These are phyloP conservation scores for Synergus umbraculus DNA, from an alignment of 2,888 invertebrate species.

Conservation along the genomic window DNA sequence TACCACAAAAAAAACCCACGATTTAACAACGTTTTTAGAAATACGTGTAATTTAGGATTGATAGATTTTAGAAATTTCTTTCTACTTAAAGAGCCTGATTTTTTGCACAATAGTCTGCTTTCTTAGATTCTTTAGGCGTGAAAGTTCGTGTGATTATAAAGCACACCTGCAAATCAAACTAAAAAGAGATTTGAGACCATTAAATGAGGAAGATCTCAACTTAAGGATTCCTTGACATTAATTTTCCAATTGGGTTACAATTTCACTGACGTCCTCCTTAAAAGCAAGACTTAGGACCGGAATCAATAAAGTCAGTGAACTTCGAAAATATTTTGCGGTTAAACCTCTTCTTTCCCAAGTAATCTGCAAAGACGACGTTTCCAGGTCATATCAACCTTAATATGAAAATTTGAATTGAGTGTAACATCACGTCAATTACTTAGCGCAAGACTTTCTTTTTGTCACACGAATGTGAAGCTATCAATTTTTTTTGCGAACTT, in stretches of 20 bases:
- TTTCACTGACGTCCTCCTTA: no score
- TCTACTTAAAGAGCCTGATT: not conserved
- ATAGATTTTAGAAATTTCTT: not conserved
- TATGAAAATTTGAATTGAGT: slow-evolving; percentile 9
- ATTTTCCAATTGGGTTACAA: no score
- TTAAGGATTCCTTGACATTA: no score
- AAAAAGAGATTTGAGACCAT: not conserved
- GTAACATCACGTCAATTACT: slow-evolving; percentile 13
- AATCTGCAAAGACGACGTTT: not conserved
- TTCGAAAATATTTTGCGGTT: no score
- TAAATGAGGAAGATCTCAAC: no score
- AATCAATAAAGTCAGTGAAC: no score
- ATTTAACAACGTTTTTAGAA: not conserved
- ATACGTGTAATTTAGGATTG: not conserved
- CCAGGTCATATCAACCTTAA: not conserved
- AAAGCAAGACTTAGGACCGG: no score
- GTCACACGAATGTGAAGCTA: not conserved
- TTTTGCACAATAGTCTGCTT: not conserved
- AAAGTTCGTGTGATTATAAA: not conserved
- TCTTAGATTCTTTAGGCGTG: not conserved
- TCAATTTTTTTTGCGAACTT: not conserved
- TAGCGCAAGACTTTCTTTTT: slow-evolving; percentile 24
- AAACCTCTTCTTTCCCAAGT: not conserved
- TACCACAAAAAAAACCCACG: not conserved
- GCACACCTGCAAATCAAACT: not conserved